Base-by-base conservation (phyloP, 92 coral and sea anemone species). In the Epizoanthus rinbou region DNA sequence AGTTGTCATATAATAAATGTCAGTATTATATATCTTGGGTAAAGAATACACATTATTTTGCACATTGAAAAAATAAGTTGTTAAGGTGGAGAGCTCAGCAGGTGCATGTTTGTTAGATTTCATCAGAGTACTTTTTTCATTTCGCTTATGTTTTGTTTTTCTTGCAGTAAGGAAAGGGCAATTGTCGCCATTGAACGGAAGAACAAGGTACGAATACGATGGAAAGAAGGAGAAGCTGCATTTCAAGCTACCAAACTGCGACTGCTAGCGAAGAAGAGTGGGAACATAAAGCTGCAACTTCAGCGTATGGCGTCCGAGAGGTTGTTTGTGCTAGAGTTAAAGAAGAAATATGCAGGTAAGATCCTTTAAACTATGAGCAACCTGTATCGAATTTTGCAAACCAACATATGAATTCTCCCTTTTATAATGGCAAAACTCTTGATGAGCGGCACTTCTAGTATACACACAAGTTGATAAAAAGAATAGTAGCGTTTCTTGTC, bases 261-360 rank as follows among this genome's bases (percentile, higher is more conserved):
- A 21, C 66, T 86, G 22, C 62, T 54, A 5, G 81, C 57, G 3
- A 89, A 89, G 71, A 89, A 82, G 59, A 75, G 50, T 41, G 86
- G 76, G 23, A 63, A 57, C 9, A 45, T 81, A 21, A 64, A 64
- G 54, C 66, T 89, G 25, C 35, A 84, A 57, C 83, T 89, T 41
- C 92, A 89, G 33, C 87, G 87, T 57, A 57, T 89, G 89, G 87
- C 92, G 10, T 89, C 92, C 0, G 89, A 89, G 84, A 57, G 92
- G 57, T 56, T 60, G 64, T 86, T 89, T 63, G 86, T 89, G 7
- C 57, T 85, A 60, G 92, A 89, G 62, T 73, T 89, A 76, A 86
- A 89, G 57, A 76, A 67, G 54, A 89, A 89, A 76, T 89, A 89
- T 66, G 89, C 92, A 59, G 89, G 89, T 89, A 80, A 21, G 35